phyloP scores from a whole-genome alignment of 2,888 invertebrate genomes.

The Uloborus plumipes region DNA sequence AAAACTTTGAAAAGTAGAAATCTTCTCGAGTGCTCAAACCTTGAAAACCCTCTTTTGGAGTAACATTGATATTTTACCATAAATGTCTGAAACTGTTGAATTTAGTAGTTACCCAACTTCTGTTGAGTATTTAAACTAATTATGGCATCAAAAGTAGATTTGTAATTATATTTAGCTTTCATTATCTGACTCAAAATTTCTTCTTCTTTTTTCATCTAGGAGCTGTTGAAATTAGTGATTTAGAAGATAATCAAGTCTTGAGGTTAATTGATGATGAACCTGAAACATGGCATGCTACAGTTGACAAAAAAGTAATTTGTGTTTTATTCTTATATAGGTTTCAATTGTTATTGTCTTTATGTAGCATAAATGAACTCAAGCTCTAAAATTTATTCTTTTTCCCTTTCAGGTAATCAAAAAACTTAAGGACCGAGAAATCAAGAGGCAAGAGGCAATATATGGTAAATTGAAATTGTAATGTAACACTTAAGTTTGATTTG shows the following conservation, averaged over 20 bases:
- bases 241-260: constrained; percentile 85
- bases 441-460: constrained; percentile 96
- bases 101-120: no score
- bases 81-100: no score
- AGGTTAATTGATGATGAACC: constrained; percentile 87
- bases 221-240: constrained; percentile 73
- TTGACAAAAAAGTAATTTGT: constrained; percentile 80
- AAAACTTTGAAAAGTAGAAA: no score
- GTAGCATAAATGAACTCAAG: neutral
- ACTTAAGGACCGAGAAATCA: constrained; percentile 84
- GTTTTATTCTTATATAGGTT: neutral
- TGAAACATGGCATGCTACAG: constrained; percentile 93
- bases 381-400: neutral
- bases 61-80: no score
- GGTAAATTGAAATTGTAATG: constrained; percentile 68
- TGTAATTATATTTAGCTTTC: neutral
- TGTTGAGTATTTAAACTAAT: no score
- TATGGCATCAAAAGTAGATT: neutral
- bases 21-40: no score
- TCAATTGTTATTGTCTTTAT: neutral
- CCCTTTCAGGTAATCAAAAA: constrained; percentile 74
- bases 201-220: constrained; percentile 29
- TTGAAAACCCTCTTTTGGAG: no score
- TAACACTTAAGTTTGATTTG: no score
- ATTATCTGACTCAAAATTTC: neutral